Evolutionary conservation across 2,888 invertebrate genomes (phyloP).

Genomic region (Amphipoea lucens): DNA sequence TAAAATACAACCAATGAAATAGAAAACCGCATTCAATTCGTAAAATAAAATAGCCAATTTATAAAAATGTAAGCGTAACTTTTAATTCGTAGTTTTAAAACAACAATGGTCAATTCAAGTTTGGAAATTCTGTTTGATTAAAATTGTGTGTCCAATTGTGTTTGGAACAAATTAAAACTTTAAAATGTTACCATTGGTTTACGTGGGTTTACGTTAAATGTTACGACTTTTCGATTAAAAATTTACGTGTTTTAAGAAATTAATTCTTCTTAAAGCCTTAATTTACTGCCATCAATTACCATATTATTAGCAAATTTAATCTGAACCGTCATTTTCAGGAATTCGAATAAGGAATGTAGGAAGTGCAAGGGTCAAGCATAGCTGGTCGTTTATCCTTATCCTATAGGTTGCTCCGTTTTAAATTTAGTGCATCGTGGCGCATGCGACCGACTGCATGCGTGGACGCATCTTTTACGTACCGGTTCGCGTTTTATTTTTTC

Average conservation of each 20-base stretch:
- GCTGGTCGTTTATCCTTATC: constrained; percentile 62
- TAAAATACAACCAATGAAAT: neutral
- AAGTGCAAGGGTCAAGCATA: constrained; percentile 53
- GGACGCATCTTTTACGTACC: constrained; percentile 66
- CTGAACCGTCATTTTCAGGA: neutral
- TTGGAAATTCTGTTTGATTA: constrained; percentile 13
- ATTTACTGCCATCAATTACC: neutral
- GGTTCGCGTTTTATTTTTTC: constrained; percentile 55
- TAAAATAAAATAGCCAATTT: neutral
- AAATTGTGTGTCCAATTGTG: neutral
- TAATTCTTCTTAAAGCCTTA: neutral
- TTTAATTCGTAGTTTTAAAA: constrained; percentile 18
- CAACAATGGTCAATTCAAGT: neutral
- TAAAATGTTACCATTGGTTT: neutral
- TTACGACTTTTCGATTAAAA: neutral
- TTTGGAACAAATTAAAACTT: constrained; percentile 11
- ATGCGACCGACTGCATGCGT: constrained; percentile 77
- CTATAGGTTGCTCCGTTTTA: constrained; percentile 72
- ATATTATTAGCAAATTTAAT: neutral
- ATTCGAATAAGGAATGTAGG: neutral
- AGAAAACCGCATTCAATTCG: neutral
- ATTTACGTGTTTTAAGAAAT: neutral
- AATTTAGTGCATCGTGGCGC: constrained; percentile 82
- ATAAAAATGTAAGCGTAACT: neutral
- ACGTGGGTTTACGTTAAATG: neutral